Percentiles rank a stretch among this genome's conserved stretches.
Evolutionary conservation across 1,140 invertebrate species (phyloP).

Genomic region (Pseudomyrmex gracilis): DNA sequence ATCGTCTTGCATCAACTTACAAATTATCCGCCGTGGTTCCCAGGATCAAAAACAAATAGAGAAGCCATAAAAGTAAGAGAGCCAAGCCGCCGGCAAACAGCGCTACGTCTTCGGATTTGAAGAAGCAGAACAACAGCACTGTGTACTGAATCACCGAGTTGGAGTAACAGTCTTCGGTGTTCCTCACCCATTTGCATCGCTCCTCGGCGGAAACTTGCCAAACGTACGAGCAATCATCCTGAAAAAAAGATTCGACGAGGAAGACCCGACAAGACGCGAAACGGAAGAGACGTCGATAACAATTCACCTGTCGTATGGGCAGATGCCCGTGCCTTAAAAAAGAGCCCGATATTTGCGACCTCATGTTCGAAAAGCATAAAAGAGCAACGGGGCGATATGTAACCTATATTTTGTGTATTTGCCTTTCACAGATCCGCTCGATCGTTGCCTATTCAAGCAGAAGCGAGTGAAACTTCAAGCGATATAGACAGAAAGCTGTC

Average conservation of each 20-base stretch:
- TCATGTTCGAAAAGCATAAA: slow-evolving; percentile 58
- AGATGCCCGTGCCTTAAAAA: slow-evolving; percentile 67
- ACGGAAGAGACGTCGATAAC: slow-evolving; percentile 53
- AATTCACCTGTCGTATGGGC: slow-evolving; percentile 74
- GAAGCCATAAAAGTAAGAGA: slow-evolving; percentile 85
- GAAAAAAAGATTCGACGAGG: slow-evolving; percentile 55
- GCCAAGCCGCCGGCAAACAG: slow-evolving; percentile 75
- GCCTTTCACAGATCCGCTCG: slow-evolving; percentile 55
- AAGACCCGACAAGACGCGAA: slow-evolving; percentile 31
- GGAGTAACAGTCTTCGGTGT: slow-evolving; percentile 75
- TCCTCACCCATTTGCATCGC: slow-evolving; percentile 79
- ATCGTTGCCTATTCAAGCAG: slow-evolving; percentile 60
- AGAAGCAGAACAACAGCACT: slow-evolving; percentile 79
- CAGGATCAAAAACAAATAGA: slow-evolving; percentile 88
- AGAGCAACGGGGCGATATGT: slow-evolving; percentile 48
- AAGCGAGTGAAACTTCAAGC: slow-evolving; percentile 58
- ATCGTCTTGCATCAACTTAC: slow-evolving; percentile 72
- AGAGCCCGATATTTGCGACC: neutral
- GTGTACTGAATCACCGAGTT: slow-evolving; percentile 79
- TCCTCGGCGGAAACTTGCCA: slow-evolving; percentile 77
- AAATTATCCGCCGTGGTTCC: slow-evolving; percentile 89
- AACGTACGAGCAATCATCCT: slow-evolving; percentile 83
- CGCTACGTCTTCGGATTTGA: slow-evolving; percentile 69
- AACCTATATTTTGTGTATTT: slow-evolving; percentile 59
- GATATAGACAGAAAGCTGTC: slow-evolving; percentile 60